Base-by-base conservation (phyloP, 2,113 vertebrate species). In the Scortum barcoo region DNA sequence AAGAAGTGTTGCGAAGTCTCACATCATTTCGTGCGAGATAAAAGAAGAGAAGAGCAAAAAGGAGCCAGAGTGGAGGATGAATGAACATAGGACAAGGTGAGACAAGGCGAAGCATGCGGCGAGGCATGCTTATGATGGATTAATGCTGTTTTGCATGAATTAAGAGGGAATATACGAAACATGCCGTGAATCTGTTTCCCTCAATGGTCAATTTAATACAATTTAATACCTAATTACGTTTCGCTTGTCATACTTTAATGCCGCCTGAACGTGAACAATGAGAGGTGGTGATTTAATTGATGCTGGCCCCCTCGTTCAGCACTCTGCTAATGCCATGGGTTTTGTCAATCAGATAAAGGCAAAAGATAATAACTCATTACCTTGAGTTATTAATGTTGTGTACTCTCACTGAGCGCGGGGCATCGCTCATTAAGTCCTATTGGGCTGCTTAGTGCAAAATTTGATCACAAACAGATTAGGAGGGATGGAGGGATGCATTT, bases 211-310 rank as follows among this genome's bases (percentile, higher is more conserved):
- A 92, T 95, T 94, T 94, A 90, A 91, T 88, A 72, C 72, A 48
- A 86, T 89, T 92, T 93, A 95, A 93, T 88, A 84, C 62, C 84
- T 89, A 94, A 95, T 96, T 92, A 94, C 90, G 86, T 92, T 93
- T 87, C 72, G 54, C 89, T 87, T 92, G 89, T 93, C 88, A 79
- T 80, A 88, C 85, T 89, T 84, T 81, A 86, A 88, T 84, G 84
- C 67, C 0, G 75, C 65, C 69, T 81, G 70, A 81, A 83, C 67
- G 54, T 75, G 75, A 90, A 92, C 85, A 92, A 85, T 86, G 85
- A 88, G 79, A 89, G 72, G 73, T 78, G 75, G 16, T n/a, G 81
- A 68, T 90, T 87, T 91, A 95, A 94, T 88, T 91, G 89, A 91
- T 82, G 54, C 78, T 28, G 67, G 67, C 54, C 58, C 50, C 48